phyloP scores from a whole-genome alignment of 1,140 invertebrate genomes.

The Pseudomyrmex flavicornis region DNA sequence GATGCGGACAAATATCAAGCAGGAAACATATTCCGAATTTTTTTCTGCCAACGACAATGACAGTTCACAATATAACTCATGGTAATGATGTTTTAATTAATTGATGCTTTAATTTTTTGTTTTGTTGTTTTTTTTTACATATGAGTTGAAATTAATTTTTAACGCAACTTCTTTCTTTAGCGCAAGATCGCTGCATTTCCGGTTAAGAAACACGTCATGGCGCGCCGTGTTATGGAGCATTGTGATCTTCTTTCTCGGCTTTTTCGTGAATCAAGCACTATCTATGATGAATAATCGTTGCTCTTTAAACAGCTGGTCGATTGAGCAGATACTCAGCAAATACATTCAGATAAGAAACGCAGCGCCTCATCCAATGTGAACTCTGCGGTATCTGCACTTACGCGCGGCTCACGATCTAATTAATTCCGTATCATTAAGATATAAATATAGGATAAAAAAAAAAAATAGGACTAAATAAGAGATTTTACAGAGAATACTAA shows the following conservation, averaged over 20 bases:
- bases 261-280: constrained; percentile 74
- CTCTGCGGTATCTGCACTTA: background rate
- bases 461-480: background rate
- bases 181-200: constrained; percentile 31
- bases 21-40: constrained; percentile 67
- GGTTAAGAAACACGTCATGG: constrained; percentile 63
- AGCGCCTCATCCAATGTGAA: constrained; percentile 72
- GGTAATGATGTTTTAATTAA: constrained; percentile 49
- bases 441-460: background rate
- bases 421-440: constrained; percentile 11
- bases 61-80: constrained; percentile 59
- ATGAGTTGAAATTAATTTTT: background rate
- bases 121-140: constrained; percentile 1
- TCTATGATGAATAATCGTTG: constrained; percentile 58
- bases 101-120: constrained; percentile 12
- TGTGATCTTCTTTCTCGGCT: constrained; percentile 77
- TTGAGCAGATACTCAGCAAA: constrained; percentile 72
- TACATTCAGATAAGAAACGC: constrained; percentile 59
- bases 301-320: constrained; percentile 73
- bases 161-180: constrained; percentile 49
- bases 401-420: background rate
- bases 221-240: constrained; percentile 71
- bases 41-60: constrained; percentile 57
- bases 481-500: too few species aligned
- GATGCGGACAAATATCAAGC: constrained; percentile 56